Evolutionary conservation across 2,797 vertebrate species (phyloP).

Genomic region (Malacoraja senta): DNA sequence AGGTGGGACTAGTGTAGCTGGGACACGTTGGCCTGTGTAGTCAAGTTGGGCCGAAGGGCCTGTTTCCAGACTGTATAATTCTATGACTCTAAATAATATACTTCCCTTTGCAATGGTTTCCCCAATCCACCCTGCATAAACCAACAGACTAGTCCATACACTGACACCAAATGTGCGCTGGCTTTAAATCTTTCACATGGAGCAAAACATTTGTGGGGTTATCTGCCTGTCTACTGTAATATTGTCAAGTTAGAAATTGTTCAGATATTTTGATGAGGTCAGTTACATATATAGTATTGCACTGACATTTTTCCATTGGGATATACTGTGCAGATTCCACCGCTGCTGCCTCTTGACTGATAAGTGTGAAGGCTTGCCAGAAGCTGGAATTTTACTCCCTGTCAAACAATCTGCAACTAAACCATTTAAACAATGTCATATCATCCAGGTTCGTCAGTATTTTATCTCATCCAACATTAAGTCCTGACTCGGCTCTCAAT

Average conservation of each 20-base stretch:
- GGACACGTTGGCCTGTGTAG: not conserved
- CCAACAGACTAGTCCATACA: not conserved
- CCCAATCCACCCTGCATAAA: too few relatives aligned
- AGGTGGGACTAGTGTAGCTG: too few relatives aligned
- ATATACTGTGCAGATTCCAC: not conserved
- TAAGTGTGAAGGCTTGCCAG: slow-evolving; percentile 21
- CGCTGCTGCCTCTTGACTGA: not conserved
- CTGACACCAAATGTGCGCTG: not conserved
- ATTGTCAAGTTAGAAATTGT: not conserved
- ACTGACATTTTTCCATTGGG: not conserved
- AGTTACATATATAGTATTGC: not conserved
- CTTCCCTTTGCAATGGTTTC: too few relatives aligned
- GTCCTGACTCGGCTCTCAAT: slow-evolving; percentile 11
- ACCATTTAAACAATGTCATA: slow-evolving; percentile 17
- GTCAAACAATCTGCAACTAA: not conserved
- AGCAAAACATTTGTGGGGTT: not conserved
- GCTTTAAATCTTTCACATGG: not conserved
- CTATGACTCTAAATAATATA: too few relatives aligned
- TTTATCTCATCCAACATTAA: slow-evolving; percentile 21
- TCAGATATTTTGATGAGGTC: not conserved
- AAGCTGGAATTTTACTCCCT: slow-evolving; percentile 14
- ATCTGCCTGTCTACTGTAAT: not conserved
- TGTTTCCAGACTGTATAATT: too few relatives aligned
- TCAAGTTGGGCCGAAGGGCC: not conserved
- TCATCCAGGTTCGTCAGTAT: not conserved